Evolutionary conservation across 1,140 invertebrate genomes (phyloP).

Genomic region (Heliothis subflexa): DNA sequence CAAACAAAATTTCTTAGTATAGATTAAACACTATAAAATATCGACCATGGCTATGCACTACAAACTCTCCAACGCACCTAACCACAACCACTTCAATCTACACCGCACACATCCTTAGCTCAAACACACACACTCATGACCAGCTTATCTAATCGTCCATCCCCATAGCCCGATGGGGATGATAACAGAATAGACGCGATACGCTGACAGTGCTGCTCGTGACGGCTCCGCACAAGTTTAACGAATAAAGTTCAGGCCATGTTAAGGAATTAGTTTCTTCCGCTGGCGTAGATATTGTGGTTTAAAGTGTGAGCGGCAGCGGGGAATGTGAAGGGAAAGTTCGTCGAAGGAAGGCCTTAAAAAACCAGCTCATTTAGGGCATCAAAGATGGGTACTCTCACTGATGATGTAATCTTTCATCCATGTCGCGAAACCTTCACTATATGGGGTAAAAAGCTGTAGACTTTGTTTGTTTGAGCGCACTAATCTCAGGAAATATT

Average conservation of each 20-base stretch:
- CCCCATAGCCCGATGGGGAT: slow-evolving; percentile 12
- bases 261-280: slow-evolving; percentile 82
- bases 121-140: not conserved
- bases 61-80: not conserved
- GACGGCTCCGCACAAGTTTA: slow-evolving; percentile 66
- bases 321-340: too few species aligned
- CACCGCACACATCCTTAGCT: not conserved
- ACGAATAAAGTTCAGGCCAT: slow-evolving; percentile 76
- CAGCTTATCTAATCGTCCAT: not conserved
- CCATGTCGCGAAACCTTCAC: too few species aligned
- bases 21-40: too few species aligned
- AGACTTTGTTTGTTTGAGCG: too few species aligned
- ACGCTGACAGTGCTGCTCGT: slow-evolving; percentile 36
- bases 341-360: not conserved
- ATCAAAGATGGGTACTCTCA: not conserved
- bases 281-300: slow-evolving; percentile 55
- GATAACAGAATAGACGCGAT: slow-evolving; percentile 38
- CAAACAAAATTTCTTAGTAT: too few species aligned
- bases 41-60: not conserved
- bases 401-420: too few species aligned
- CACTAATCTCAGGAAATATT: too few species aligned
- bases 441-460: too few species aligned
- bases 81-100: not conserved
- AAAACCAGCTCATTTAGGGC: not conserved
- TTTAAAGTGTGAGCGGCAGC: slow-evolving; percentile 50